Evolutionary conservation across 2,113 vertebrate genomes (phyloP), one percentile per base, ranked within the genome.

Genomic region (Chionodraco myersi): DNA sequence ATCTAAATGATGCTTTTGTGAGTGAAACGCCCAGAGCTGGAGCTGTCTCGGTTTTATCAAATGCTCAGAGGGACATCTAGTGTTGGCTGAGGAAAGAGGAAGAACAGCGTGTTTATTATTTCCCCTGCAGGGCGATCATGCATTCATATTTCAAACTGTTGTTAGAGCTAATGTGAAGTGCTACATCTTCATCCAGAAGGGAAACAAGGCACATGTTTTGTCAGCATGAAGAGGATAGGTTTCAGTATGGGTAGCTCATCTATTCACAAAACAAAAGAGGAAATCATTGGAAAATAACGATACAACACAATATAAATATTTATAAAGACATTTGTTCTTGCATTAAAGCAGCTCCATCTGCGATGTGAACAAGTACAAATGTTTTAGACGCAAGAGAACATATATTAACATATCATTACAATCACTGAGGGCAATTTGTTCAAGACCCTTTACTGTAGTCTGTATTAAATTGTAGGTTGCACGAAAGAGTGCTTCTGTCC

Each of bases 41-140:
- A 36, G 49, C 13, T 51, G 48, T 18, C 58, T 54, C 7, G 16
- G 26, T 85, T 87, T 67, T 82, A 65, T 16, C 34, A 75, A 90
- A 88, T 87, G 57, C 71, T 87, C 70, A 84, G 88, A 84, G 84
- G 89, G 93, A 90, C 92, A 92, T 91, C 93, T 93, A 92, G 93
- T 93, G 93, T 86, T 70, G 59, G 62, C 30, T 64, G 36, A 65
- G 52, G 61, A 71, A 73, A 90, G 44, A 15, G 67, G 63, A 30
- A 5, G 10, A 41, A 44, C 1, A 10, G 0, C 8, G 0, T 30
- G 56, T 10, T 21, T 9, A 21, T 52, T 18, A 15, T 52, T 72
- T 62, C 9, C 13, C 23, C 21, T 52, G 47, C 30, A 41, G 67
- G 45, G 71, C 11, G 26, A 63, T 21, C 18, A 16, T 6, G 10